Base-by-base conservation (phyloP, 2,113 vertebrate species). In the Mugil cephalus region DNA sequence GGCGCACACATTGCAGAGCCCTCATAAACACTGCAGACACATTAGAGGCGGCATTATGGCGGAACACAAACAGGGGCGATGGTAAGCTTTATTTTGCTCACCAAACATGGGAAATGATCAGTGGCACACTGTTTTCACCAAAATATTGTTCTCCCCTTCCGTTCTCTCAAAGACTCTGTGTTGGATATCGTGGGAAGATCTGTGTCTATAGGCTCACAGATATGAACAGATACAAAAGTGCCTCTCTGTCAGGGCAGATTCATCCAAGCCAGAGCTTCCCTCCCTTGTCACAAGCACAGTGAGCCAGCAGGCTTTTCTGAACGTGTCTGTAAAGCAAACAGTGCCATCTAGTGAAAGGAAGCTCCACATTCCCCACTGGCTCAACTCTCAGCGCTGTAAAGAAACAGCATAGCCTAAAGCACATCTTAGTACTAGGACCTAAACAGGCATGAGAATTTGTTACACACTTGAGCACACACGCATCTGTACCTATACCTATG, bases 281-380 rank as follows among this genome's bases (percentile, higher is more conserved):
- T 70, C 50, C n/a, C 65, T 59, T 52, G 39, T 19, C 56, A 12
- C 67, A 56, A 59, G 62, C 62, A 75, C 2, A 53, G 46, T 15
- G 14, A 76, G 77, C 17, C 34, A 14, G 51, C 73, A 34, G 10
- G 56, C 46, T 5, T 39, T n/a, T 17, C 45, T 30, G 15, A 40
- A 2, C 62, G 74, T 74, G 71, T 94, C 91, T 90, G 70, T 83
- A 91, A 95, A 93, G 94, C 88, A 89, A 92, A 94, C 92, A 94
- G 90, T 93, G 90, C 94, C 94, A 95, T 94, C 94, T 95, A 94
- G 93, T 93, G 94, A 87, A 73, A 51, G 81, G 82, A 66, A 70
- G 68, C 51, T 71, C 62, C n/a, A 58, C 0, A n/a, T 36, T 68
- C 69, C 67, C 34, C 52, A 14, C 18, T 55, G 18, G 40, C 19